These are phyloP conservation scores for Magallana gigas DNA, from an alignment of 1,140 invertebrate species.

Conservation along the genomic window DNA sequence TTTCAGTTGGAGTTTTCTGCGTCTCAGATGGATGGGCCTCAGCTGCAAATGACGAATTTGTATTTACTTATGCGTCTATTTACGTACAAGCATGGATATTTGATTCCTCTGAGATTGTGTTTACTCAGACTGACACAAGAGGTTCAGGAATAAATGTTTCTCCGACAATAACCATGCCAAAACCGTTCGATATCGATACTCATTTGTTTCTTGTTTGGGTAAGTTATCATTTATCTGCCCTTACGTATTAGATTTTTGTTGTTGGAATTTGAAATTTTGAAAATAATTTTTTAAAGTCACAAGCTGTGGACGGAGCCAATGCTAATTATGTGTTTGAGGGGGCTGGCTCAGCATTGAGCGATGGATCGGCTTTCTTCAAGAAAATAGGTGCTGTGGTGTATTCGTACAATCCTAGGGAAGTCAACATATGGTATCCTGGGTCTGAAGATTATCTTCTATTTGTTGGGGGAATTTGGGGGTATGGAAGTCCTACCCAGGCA, in stretches of 20 bases:
- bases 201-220: background rate
- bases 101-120: background rate
- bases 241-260: no score
- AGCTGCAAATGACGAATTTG: background rate
- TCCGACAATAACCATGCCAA: background rate
- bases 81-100: constrained; percentile 1
- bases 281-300: background rate
- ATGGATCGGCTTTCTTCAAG: background rate
- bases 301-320: background rate
- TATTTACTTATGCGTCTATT: background rate
- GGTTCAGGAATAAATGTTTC: background rate
- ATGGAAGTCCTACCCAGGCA: background rate
- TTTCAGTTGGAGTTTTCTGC: background rate
- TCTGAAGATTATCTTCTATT: background rate
- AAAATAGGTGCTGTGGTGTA: background rate
- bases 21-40: background rate
- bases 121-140: background rate
- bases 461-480: background rate
- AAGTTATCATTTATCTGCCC: background rate
- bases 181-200: background rate
- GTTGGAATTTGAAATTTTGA: background rate
- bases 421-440: background rate
- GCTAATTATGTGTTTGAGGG: background rate
- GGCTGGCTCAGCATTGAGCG: background rate
- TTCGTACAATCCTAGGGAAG: background rate